These are phyloP conservation scores for Cynopterus sphinx DNA, from an alignment of 2,797 vertebrate species.

Conservation along the genomic window DNA sequence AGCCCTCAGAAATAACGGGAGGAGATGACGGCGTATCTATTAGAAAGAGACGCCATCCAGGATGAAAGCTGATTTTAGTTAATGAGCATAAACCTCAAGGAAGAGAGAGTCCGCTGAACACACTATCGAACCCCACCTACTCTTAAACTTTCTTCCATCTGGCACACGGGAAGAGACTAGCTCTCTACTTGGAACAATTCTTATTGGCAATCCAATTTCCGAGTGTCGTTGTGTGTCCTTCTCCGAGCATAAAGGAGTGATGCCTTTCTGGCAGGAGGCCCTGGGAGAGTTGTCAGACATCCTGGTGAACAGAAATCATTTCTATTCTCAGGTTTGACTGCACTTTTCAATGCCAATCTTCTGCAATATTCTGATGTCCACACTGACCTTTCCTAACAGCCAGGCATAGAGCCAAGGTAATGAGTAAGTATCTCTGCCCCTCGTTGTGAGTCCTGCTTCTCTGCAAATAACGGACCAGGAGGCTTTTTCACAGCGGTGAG, in stretches of 20 bases:
- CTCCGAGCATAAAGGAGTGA: constrained; percentile 15
- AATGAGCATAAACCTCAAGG: not conserved
- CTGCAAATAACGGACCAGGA: not conserved
- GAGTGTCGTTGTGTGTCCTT: constrained; percentile 57
- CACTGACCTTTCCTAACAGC: not conserved
- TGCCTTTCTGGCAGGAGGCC: constrained; percentile 56
- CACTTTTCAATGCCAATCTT: constrained; percentile 39
- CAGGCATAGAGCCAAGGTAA: not conserved
- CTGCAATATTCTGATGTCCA: not conserved
- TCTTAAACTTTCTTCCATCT: not conserved
- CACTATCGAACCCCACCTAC: not conserved
- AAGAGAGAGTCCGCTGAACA: not conserved
- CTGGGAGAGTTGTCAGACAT: constrained; percentile 56
- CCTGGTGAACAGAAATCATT: constrained; percentile 37
- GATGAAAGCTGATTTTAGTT: not conserved
- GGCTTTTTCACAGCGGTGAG: not conserved
- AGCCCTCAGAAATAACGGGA: not conserved
- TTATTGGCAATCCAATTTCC: constrained; percentile 44
- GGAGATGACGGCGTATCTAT: not conserved
- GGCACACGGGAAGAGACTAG: not conserved
- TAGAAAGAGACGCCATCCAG: not conserved
- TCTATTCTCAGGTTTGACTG: not conserved
- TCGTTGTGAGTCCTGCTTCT: not conserved
- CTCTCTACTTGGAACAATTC: not conserved
- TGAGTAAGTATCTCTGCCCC: not conserved